Evolutionary conservation across 1,140 invertebrate genomes (phyloP).

Genomic region (Trachymyrmex septentrionalis): DNA sequence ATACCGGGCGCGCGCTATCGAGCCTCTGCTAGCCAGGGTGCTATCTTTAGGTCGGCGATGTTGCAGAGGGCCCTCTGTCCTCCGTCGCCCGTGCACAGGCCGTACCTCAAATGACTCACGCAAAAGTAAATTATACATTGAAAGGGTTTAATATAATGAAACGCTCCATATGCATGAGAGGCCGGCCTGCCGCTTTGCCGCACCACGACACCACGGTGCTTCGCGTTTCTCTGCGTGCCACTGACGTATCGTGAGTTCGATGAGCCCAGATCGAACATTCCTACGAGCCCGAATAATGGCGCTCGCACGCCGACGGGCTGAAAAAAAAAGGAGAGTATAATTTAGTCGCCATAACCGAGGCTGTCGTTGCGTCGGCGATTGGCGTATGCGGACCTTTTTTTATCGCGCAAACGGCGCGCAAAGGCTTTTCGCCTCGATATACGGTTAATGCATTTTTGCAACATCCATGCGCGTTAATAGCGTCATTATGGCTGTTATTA

Average conservation of each 20-base stretch:
- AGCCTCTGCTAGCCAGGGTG: conserved; percentile 63
- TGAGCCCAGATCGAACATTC: conserved; percentile 76
- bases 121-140: conserved; percentile 91
- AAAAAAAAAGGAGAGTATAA: conserved; percentile 61
- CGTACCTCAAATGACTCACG: conserved; percentile 88
- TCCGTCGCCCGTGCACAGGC: conserved; percentile 65
- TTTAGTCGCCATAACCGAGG: conserved; percentile 74
- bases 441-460: conserved; percentile 65
- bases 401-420: conserved; percentile 68
- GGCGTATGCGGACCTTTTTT: conserved; percentile 65
- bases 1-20: conserved; percentile 76
- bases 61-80: conserved; percentile 68
- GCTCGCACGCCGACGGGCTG: conserved; percentile 65
- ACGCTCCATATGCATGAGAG: conserved; percentile 89
- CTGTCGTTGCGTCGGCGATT: conserved; percentile 67
- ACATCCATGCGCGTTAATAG: conserved; percentile 63
- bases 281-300: conserved; percentile 74
- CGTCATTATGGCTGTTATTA: conserved; percentile 65
- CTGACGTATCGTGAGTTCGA: conserved; percentile 82
- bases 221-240: conserved; percentile 82
- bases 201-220: conserved; percentile 77
- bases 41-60: conserved; percentile 79
- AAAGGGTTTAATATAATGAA: conserved; percentile 90
- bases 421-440: conserved; percentile 62
- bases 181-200: conserved; percentile 83